A percentile compares a stretch with the other conserved stretches of the same genome.
Conservation (phyloP, 2,797 vertebrate species). For the Pseudochirops corinnae region DNA sequence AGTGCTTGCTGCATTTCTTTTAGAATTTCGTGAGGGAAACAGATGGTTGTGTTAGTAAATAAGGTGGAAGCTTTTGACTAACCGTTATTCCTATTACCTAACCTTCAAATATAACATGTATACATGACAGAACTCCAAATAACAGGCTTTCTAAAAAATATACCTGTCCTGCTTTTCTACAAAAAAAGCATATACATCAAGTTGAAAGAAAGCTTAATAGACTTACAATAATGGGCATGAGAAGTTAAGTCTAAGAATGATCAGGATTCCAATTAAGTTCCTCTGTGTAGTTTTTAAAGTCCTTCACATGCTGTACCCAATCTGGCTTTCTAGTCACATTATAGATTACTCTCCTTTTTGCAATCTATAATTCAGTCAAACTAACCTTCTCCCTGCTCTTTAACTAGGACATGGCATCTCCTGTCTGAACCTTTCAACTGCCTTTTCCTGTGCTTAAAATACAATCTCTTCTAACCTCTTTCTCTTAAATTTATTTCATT, state of each 20-base stretch:
- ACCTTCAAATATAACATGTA: neutral
- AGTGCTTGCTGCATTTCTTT: constrained; percentile 32
- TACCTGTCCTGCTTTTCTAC: neutral
- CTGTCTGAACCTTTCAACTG: neutral
- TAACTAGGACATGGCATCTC: neutral
- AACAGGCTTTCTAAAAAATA: neutral
- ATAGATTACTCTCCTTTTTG: neutral
- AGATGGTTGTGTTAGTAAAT: constrained; percentile 40
- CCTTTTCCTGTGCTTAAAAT: neutral
- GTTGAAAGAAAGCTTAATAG: neutral
- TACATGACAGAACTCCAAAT: neutral
- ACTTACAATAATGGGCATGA: neutral
- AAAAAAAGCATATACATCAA: neutral
- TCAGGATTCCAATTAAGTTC: neutral
- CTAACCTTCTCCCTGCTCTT: neutral
- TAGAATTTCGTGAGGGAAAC: constrained; percentile 22
- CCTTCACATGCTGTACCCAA: neutral
- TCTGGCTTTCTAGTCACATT: neutral
- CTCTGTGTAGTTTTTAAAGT: neutral
- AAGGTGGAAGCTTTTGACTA: constrained; percentile 31
- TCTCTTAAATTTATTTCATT: neutral
- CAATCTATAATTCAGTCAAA: neutral
- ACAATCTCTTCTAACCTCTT: neutral
- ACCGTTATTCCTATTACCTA: neutral
- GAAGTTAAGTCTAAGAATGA: neutral